These are phyloP conservation scores for Zeugodacus cucurbitae DNA, from an alignment of 1,140 invertebrate species.

Conservation along the genomic window DNA sequence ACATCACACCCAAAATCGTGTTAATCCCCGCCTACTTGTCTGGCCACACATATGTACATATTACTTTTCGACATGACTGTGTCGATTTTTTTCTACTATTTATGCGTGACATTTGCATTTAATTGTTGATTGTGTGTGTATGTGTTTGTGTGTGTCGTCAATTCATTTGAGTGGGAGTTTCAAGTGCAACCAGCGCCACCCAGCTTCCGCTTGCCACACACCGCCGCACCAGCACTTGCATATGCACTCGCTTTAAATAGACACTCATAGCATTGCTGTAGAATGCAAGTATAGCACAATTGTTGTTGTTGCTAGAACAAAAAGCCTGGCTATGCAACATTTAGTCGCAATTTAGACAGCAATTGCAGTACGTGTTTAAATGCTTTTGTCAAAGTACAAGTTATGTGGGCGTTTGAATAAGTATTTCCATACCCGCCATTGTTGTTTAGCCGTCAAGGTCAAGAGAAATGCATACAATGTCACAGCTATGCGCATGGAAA, in stretches of 20 bases:
- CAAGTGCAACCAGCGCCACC: neutral
- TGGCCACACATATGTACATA: neutral
- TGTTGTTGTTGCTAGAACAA: neutral
- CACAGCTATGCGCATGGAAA: no score
- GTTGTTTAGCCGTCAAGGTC: neutral
- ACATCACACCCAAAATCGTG: neutral
- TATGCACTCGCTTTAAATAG: no score
- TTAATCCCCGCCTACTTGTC: conserved; percentile 15
- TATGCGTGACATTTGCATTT: no score
- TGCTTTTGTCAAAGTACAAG: neutral
- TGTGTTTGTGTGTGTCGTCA: no score
- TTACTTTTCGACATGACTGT: neutral
- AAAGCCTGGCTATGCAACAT: neutral
- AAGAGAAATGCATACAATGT: neutral
- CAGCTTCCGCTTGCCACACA: neutral
- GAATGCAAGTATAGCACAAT: no score
- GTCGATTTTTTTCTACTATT: no score
- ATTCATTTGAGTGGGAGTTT: neutral
- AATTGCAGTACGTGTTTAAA: neutral
- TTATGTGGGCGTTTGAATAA: neutral
- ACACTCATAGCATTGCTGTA: no score
- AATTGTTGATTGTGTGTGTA: no score
- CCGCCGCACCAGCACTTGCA: neutral
- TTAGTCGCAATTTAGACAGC: neutral
- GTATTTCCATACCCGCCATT: neutral